These are phyloP conservation scores for Emys orbicularis DNA, from an alignment of 2,797 vertebrate genomes.

Conservation along the genomic window DNA sequence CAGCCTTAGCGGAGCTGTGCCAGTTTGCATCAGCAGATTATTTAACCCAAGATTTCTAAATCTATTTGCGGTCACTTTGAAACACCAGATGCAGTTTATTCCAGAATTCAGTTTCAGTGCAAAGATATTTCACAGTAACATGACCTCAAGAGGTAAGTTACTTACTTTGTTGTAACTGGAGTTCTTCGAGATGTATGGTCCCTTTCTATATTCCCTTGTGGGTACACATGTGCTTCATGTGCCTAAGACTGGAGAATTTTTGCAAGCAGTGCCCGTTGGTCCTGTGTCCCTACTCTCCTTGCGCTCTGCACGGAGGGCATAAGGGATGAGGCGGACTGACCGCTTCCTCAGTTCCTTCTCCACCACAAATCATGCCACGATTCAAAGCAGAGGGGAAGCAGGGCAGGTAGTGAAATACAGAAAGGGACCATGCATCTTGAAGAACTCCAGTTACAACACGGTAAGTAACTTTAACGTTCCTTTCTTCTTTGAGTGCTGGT, in stretches of 20 bases:
- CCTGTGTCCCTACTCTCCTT: neutral
- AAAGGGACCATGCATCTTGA: neutral
- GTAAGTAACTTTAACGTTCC: neutral
- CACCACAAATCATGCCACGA: neutral
- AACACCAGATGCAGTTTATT: constrained; percentile 44
- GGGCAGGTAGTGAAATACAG: neutral
- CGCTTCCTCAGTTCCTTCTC: neutral
- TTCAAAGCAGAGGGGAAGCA: neutral
- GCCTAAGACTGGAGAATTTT: neutral
- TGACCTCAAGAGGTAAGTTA: neutral
- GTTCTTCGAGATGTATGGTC: neutral
- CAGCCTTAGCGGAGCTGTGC: constrained; percentile 55
- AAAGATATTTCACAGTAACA: constrained; percentile 44
- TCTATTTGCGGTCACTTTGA: constrained; percentile 56
- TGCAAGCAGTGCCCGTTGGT: neutral
- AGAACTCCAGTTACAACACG: neutral
- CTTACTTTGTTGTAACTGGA: neutral
- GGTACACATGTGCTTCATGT: neutral
- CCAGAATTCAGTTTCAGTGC: constrained; percentile 44
- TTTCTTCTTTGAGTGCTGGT: neutral
- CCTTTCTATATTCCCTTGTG: neutral
- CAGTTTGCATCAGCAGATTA: constrained; percentile 70
- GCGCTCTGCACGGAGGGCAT: no score
- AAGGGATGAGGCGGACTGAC: neutral
- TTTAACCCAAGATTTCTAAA: constrained; percentile 61